Evolutionary conservation across 2,797 vertebrate genomes (phyloP).

Genomic region (Argya squamiceps): DNA sequence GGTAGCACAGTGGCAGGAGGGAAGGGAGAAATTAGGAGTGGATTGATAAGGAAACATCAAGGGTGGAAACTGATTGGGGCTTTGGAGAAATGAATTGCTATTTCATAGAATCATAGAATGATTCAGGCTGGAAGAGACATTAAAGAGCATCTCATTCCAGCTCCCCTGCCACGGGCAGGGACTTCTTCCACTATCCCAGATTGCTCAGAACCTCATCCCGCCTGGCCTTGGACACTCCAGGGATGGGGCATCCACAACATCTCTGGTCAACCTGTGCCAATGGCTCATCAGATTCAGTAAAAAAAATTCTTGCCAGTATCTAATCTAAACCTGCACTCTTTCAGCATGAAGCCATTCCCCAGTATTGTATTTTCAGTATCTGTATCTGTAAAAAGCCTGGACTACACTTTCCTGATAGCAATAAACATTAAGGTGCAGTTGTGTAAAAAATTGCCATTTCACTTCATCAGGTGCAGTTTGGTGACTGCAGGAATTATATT

Average conservation of each 20-base stretch:
- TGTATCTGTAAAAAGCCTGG: not conserved
- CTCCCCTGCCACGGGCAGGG: accelerated
- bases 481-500: not conserved
- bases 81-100: not conserved
- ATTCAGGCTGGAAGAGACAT: not conserved
- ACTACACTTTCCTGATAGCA: not conserved
- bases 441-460: not conserved
- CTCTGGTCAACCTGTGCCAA: not conserved
- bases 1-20: accelerated
- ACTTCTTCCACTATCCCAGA: accelerated
- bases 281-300: not conserved
- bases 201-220: not conserved
- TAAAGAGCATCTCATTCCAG: not conserved
- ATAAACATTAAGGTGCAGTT: not conserved
- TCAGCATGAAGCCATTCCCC: not conserved
- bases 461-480: not conserved
- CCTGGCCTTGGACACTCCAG: not conserved
- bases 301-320: not conserved
- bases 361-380: not conserved
- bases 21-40: not conserved
- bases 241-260: not conserved
- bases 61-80: accelerated
- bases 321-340: not conserved
- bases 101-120: not conserved
- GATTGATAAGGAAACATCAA: not conserved